These are phyloP conservation scores for Gymnothorax reevesii DNA, from an alignment of 2,797 vertebrate species.

Conservation along the genomic window DNA sequence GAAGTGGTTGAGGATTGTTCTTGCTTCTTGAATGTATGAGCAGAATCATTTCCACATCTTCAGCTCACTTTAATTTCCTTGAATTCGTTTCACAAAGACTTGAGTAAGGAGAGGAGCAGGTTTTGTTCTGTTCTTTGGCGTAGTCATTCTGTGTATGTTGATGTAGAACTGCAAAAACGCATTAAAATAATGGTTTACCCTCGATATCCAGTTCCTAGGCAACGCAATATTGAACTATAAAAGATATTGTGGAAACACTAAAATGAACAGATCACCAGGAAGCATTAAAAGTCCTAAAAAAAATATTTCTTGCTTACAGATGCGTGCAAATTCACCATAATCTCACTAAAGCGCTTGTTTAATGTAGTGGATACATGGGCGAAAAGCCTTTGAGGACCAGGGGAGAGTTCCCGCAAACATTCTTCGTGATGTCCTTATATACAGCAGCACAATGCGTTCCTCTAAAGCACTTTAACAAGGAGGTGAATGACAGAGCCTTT, in stretches of 20 bases:
- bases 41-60: constrained; percentile 38
- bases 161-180: constrained; percentile 37
- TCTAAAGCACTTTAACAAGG: constrained; percentile 12
- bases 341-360: neutral
- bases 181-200: neutral
- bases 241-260: neutral
- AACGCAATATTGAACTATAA: constrained; percentile 3
- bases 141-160: constrained; percentile 48
- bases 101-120: constrained; percentile 36
- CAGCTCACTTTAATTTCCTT: constrained; percentile 22
- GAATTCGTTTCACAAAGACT: constrained; percentile 46
- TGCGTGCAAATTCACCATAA: neutral
- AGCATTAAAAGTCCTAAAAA: neutral
- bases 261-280: neutral
- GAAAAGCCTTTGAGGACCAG: neutral
- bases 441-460: neutral
- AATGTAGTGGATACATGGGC: neutral
- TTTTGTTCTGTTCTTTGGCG: constrained; percentile 41
- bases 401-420: too few relatives aligned
- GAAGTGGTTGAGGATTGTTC: constrained; percentile 41
- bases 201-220: constrained; percentile 15
- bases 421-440: constrained; percentile 18
- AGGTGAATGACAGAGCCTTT: too few relatives aligned
- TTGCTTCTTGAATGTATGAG: constrained; percentile 52
- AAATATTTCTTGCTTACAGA: neutral